Evolutionary conservation across 2,797 vertebrate genomes (phyloP).

Genomic region (Oreochromis mossambicus): DNA sequence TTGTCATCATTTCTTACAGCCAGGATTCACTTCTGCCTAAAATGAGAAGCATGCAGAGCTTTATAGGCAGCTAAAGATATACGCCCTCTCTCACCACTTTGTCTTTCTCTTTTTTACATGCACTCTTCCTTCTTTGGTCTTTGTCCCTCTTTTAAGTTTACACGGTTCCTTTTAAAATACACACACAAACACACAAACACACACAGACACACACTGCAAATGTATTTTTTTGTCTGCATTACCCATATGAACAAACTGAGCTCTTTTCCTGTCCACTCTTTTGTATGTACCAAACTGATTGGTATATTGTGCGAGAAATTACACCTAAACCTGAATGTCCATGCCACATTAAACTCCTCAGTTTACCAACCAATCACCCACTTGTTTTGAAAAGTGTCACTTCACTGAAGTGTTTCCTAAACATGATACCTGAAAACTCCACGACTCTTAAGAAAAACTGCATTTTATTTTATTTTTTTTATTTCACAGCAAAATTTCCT

Average conservation of each 20-base stretch:
- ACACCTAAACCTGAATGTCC: background rate
- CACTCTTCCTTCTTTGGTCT: slow-evolving; percentile 2
- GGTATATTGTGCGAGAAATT: background rate
- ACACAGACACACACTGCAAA: background rate
- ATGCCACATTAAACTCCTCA: background rate
- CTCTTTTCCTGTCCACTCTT: background rate
- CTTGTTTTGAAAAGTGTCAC: background rate
- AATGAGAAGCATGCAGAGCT: slow-evolving; percentile 28
- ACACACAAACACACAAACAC: background rate
- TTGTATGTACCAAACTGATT: background rate
- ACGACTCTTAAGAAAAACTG: background rate
- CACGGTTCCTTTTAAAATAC: background rate
- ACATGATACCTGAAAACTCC: background rate
- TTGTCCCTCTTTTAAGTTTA: slow-evolving; percentile 13
- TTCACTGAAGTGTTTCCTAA: background rate
- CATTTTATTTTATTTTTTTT: background rate
- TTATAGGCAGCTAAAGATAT: slow-evolving; percentile 42
- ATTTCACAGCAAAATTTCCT: background rate
- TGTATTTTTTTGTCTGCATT: background rate
- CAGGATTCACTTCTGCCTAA: slow-evolving; percentile 50
- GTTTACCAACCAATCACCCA: background rate
- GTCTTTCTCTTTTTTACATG: slow-evolving; percentile 1
- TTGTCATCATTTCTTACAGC: slow-evolving; percentile 13
- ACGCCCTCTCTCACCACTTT: background rate
- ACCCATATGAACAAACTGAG: background rate